These are phyloP conservation scores for Lasioglossum figueresi DNA, from an alignment of 2,888 invertebrate species.

Conservation along the genomic window DNA sequence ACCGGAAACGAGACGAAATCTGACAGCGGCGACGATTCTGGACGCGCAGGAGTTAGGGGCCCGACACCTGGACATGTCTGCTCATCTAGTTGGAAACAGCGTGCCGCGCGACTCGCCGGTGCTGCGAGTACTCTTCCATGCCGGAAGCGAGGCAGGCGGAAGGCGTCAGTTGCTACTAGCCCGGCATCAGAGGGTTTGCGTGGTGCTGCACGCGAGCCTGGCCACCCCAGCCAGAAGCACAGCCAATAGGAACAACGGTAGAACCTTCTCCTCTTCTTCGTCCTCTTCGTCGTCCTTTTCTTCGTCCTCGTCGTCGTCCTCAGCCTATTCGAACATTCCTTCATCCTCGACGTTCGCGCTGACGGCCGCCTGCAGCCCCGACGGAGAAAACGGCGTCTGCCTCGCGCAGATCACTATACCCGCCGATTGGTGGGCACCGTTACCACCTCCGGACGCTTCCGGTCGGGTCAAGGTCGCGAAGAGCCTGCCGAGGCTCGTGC, in stretches of 20 bases:
- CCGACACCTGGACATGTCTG: constrained; percentile 95
- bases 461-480: constrained; percentile 83
- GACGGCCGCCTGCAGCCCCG: constrained; percentile 96
- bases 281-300: constrained; percentile 45
- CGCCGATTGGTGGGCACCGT: constrained; percentile 95
- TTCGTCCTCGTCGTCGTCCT: constrained; percentile 43
- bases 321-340: constrained; percentile 15
- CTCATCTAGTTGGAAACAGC: constrained; percentile 94
- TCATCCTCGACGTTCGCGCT: constrained; percentile 84
- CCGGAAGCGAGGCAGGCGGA: constrained; percentile 93
- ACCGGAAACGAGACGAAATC: constrained; percentile 77
- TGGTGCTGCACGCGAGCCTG: constrained; percentile 90
- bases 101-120: constrained; percentile 95
- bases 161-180: constrained; percentile 88
- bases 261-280: constrained; percentile 55
- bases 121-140: constrained; percentile 96
- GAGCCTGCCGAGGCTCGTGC: constrained; percentile 90
- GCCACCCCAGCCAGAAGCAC: constrained; percentile 83
- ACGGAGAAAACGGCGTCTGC: constrained; percentile 96
- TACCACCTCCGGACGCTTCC: constrained; percentile 87
- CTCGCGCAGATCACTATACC: constrained; percentile 94
- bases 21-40: constrained; percentile 84
- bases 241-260: constrained; percentile 73
- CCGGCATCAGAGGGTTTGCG: constrained; percentile 91
- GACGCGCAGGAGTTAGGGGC: constrained; percentile 88